Conservation (phyloP, 2,888 invertebrate species). For the Bombyx huttoni region DNA sequence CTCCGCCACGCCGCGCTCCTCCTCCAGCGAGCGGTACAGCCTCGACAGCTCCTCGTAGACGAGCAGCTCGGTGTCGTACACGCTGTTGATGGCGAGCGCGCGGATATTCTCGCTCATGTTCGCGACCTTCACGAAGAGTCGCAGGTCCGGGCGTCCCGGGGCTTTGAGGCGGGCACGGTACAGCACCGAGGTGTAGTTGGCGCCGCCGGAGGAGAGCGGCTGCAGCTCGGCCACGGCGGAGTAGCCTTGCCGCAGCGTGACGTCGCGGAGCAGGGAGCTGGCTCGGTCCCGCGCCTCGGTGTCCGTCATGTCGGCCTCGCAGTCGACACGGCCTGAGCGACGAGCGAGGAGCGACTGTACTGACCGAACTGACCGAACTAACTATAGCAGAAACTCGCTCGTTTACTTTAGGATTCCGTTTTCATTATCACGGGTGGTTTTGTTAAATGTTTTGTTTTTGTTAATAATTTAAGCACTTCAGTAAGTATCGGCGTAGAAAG, state of each 20-base stretch:
- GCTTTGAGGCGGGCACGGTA: not conserved
- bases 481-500: too few species aligned
- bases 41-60: conserved; percentile 11
- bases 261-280: not conserved
- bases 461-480: too few species aligned
- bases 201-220: not conserved
- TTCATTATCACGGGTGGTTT: too few species aligned
- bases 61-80: conserved; percentile 11
- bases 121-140: conserved; percentile 17
- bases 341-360: too few species aligned
- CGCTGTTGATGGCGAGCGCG: not conserved
- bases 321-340: too few species aligned
- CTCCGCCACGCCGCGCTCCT: too few species aligned
- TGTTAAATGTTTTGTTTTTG: too few species aligned
- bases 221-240: not conserved
- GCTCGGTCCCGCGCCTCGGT: not conserved
- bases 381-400: too few species aligned
- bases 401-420: too few species aligned
- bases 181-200: conserved; percentile 1
- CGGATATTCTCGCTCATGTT: conserved; percentile 11
- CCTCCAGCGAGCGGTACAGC: conserved; percentile 11
- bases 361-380: too few species aligned
- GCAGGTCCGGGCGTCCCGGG: not conserved
- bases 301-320: not conserved
- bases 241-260: not conserved